Conservation (phyloP, 2,113 vertebrate genomes). For the Progne subis region DNA sequence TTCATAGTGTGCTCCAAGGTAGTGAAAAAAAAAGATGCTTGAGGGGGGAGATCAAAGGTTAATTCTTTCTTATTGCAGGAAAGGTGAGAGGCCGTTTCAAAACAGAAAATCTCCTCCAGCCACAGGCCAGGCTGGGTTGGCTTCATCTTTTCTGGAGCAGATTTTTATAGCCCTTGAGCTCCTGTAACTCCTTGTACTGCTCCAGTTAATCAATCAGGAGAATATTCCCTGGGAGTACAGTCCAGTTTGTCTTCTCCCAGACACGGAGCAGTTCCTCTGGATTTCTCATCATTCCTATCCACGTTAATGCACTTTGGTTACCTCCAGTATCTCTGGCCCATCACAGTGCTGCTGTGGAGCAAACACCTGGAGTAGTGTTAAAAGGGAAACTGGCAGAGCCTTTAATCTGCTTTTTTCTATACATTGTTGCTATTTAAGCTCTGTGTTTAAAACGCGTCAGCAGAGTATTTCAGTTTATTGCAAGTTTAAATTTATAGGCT, state of each 20-base stretch:
- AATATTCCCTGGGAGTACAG: conserved; percentile 30
- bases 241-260: conserved; percentile 11
- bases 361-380: neutral
- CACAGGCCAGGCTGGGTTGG: neutral
- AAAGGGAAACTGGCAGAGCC: conserved; percentile 17
- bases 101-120: conserved; percentile 3
- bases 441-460: neutral
- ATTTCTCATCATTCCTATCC: conserved; percentile 9
- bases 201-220: conserved; percentile 57
- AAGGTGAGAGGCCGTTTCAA: neutral
- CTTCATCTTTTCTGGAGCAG: conserved; percentile 22
- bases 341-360: neutral
- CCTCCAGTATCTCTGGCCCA: neutral
- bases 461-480: neutral
- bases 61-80: conserved; percentile 25
- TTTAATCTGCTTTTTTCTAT: neutral
- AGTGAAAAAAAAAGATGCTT: neutral
- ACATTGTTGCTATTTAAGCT: neutral
- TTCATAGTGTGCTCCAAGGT: neutral
- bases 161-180: conserved; percentile 58
- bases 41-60: conserved; percentile 29
- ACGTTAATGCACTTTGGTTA: neutral
- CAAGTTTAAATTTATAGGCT: neutral
- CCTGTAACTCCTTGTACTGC: conserved; percentile 17
- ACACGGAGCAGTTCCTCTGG: neutral